Base-by-base conservation (phyloP, 2,113 vertebrate genomes). In the Charina bottae region DNA sequence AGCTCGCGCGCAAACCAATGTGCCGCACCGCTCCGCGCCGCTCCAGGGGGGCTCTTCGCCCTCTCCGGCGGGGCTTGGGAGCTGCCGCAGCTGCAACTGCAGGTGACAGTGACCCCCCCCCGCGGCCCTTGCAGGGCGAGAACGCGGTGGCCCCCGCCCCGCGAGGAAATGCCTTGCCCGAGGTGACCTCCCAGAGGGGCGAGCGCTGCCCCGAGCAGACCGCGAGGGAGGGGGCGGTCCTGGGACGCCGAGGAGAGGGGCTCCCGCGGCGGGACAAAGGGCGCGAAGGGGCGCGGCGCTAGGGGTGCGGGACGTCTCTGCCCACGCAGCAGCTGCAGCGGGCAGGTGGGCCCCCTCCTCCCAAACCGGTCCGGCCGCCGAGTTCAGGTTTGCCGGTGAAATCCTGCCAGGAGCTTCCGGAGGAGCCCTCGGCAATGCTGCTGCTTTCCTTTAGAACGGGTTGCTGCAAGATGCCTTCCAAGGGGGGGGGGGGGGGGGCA, bases 41-140 rank as follows among this genome's bases (percentile, higher is more conserved):
- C 42, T 42, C 42, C 49, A 15, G n/a, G 2, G 59, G 54, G 60
- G 49, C 53, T 72, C 53, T 58, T 23, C 9, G 88, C 78, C 23
- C 60, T 37, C 55, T 15, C 54, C 68, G 53, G 85, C 15, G 8
- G 26, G 1, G 87, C 0, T 9, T 1, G 23, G 33, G 26, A 21
- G 23, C 21, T 10, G 4, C 83, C 2, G 83, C 19, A 2, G 55
- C 42, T 0, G 53, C 85, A 11, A 13, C 53, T 13, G 60, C 72
- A 19, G 68, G 54, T 33, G 54, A 54, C 87, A 1, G 6, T 19
- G 0, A 23, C 5, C 46, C 58, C 5, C 23, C 21, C n/a, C n/a
- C 11, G 0, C 15, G 4, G 0, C 10, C n/a, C n/a, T 42, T n/a
- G 5, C 60, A 0, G 53, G n/a, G 42, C 0, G n/a, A 10, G 1